Conservation (phyloP, 2,888 invertebrate species). For the Hirtodrosophila confusa region DNA sequence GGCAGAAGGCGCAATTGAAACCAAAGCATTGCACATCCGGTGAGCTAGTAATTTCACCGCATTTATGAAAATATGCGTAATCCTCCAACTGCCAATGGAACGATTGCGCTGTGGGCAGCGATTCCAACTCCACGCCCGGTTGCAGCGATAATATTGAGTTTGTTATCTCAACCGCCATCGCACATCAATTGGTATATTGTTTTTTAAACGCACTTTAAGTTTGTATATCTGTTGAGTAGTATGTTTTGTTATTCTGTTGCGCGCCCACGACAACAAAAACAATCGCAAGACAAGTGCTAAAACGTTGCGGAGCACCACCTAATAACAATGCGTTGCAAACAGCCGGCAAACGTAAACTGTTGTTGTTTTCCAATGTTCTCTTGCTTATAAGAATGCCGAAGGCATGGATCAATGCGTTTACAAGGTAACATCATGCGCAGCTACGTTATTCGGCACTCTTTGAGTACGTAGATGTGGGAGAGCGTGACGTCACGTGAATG, state of each 20-base stretch:
- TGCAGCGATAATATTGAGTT: constrained; percentile 51
- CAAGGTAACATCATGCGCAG: constrained; percentile 27
- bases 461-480: neutral
- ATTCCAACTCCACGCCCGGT: constrained; percentile 32
- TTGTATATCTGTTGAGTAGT: too few species aligned
- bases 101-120: constrained; percentile 31
- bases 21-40: constrained; percentile 79
- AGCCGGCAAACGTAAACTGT: constrained; percentile 61
- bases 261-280: constrained; percentile 42
- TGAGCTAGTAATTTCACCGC: constrained; percentile 80
- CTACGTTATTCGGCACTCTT: constrained; percentile 12
- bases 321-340: constrained; percentile 51
- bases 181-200: constrained; percentile 21
- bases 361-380: constrained; percentile 42
- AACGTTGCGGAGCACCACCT: constrained; percentile 23
- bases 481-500: constrained; percentile 23
- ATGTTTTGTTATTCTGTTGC: constrained; percentile 25
- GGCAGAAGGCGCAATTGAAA: constrained; percentile 78
- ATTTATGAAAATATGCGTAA: constrained; percentile 76
- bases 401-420: constrained; percentile 12
- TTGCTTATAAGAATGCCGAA: constrained; percentile 54
- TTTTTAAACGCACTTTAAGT: constrained; percentile 2
- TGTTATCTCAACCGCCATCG: constrained; percentile 47
- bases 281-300: constrained; percentile 29
- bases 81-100: constrained; percentile 76